Conservation (phyloP, 1,140 invertebrate genomes). For the Pachypeltis micranthus region DNA sequence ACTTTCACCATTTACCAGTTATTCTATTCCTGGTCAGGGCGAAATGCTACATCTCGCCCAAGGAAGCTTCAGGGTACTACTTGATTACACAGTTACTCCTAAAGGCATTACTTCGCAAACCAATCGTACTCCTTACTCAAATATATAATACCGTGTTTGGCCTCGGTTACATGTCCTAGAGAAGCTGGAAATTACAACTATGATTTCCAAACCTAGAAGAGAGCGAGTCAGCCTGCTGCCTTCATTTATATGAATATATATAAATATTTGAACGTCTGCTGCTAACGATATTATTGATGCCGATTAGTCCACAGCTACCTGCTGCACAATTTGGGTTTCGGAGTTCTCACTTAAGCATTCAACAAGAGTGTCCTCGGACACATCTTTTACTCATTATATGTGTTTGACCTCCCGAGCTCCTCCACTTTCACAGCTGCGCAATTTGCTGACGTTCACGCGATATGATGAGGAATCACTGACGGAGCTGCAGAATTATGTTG, state of each 20-base stretch:
- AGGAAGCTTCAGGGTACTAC: not conserved
- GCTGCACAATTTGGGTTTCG: not conserved
- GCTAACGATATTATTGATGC: not conserved
- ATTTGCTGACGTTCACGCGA: no score
- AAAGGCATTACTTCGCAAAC: not conserved
- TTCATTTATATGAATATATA: no score
- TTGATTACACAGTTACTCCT: not conserved
- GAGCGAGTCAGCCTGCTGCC: not conserved
- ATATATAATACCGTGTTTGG: not conserved
- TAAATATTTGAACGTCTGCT: not conserved
- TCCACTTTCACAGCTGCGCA: no score
- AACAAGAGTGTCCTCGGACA: not conserved
- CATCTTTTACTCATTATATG: not conserved
- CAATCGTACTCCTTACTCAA: not conserved
- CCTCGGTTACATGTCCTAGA: not conserved
- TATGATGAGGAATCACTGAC: no score
- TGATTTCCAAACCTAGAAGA: not conserved
- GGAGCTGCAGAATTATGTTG: no score
- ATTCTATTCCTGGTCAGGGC: not conserved
- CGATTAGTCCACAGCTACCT: not conserved
- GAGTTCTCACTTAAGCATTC: not conserved
- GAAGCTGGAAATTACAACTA: not conserved
- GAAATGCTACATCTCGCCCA: not conserved
- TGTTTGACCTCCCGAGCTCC: no score
- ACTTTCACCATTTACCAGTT: not conserved